These are phyloP conservation scores for Reticulitermes lucifugus DNA, from an alignment of 2,888 invertebrate species.

Conservation along the genomic window DNA sequence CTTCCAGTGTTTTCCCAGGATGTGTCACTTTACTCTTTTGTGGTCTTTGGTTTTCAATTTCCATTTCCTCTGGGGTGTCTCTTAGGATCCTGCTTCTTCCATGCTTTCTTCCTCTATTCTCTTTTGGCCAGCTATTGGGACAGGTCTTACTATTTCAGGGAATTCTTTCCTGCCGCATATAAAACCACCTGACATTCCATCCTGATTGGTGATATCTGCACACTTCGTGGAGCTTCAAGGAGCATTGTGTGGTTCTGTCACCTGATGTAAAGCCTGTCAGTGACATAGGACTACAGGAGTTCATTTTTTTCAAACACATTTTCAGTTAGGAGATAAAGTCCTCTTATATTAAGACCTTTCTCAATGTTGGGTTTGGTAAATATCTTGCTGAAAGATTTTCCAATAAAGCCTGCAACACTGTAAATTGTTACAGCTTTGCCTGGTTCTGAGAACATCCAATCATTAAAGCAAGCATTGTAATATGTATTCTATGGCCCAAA, in stretches of 20 bases:
- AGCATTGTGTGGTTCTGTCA: neutral
- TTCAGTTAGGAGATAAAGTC: neutral
- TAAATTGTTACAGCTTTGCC: neutral
- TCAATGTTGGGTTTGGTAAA: too few relatives aligned
- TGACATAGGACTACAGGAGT: neutral
- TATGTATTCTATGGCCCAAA: conserved; percentile 32
- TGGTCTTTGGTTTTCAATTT: conserved; percentile 45
- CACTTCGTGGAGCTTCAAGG: neutral
- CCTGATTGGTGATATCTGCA: neutral
- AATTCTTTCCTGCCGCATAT: too few relatives aligned
- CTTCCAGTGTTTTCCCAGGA: too few relatives aligned
- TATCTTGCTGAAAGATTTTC: neutral
- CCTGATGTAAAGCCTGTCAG: neutral
- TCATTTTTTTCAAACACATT: neutral
- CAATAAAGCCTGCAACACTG: neutral
- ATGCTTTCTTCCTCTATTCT: neutral
- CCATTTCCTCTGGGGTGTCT: neutral
- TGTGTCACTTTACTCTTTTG: conserved; percentile 53
- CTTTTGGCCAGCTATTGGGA: neutral
- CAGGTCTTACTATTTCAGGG: neutral
- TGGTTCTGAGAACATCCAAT: neutral
- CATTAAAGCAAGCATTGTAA: neutral
- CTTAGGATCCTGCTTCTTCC: neutral
- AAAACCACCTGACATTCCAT: neutral
- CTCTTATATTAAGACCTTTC: neutral